Evolutionary conservation across 2,797 vertebrate genomes (phyloP).

Genomic region (Lepilemur ruficaudatus): DNA sequence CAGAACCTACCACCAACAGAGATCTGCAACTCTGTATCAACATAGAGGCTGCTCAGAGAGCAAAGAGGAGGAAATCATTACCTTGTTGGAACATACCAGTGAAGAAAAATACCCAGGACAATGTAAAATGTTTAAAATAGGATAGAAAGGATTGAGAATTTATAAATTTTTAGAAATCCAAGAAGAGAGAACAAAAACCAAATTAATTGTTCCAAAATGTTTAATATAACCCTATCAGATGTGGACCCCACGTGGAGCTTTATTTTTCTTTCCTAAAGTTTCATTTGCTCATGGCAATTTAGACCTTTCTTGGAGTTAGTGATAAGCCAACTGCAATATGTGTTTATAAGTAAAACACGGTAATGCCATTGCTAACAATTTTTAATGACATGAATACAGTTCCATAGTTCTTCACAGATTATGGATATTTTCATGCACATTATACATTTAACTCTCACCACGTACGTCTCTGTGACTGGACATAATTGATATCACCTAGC

Average conservation of each 20-base stretch:
- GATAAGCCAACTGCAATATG: not conserved
- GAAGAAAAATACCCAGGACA: not conserved
- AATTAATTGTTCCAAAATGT: conserved; percentile 15
- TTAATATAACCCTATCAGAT: not conserved
- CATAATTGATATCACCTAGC: not conserved
- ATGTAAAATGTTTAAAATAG: not conserved
- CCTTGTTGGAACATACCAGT: not conserved
- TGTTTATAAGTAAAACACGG: not conserved
- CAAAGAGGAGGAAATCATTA: not conserved
- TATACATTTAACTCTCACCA: not conserved
- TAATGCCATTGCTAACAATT: not conserved
- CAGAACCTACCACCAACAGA: conserved; percentile 39
- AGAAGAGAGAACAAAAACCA: not conserved
- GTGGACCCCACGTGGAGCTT: not conserved
- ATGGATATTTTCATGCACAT: not conserved
- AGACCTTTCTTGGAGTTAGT: conserved; percentile 4
- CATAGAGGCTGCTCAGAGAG: not conserved
- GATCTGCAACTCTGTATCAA: not conserved
- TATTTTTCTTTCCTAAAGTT: not conserved
- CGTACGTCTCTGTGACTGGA: not conserved
- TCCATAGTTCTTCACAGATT: not conserved
- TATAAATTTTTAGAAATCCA: not conserved
- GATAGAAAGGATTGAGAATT: not conserved
- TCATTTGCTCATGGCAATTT: not conserved
- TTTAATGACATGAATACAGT: not conserved